Evolutionary conservation across 2,888 invertebrate genomes (phyloP).

Genomic region (Drosophila eohydei): DNA sequence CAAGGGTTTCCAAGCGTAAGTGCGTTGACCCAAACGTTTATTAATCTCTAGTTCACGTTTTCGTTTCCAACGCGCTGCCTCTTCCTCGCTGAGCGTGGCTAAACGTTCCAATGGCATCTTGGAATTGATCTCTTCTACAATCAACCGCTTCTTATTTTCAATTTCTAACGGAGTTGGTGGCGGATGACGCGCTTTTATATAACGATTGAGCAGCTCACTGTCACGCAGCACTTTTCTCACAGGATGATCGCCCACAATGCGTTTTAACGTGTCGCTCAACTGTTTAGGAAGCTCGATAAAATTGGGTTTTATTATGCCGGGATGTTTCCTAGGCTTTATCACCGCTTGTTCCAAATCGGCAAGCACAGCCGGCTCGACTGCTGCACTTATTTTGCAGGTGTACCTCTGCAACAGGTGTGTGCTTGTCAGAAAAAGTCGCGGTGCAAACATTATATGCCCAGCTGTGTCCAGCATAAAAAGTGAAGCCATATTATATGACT

Average conservation of each 20-base stretch:
- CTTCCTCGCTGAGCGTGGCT: slow-evolving; percentile 82
- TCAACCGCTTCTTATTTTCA: slow-evolving; percentile 69
- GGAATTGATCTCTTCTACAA: slow-evolving; percentile 74
- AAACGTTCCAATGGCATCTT: slow-evolving; percentile 68
- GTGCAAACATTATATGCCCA: slow-evolving; percentile 21
- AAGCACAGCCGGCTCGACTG: slow-evolving; percentile 66
- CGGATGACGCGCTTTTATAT: slow-evolving; percentile 87
- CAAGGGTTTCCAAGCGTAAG: slow-evolving; percentile 91
- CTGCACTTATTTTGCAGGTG: slow-evolving; percentile 81
- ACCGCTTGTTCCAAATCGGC: slow-evolving; percentile 72
- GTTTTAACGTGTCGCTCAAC: slow-evolving; percentile 87
- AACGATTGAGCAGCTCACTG: slow-evolving; percentile 86
- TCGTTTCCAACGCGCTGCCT: slow-evolving; percentile 84
- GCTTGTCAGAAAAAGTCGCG: slow-evolving; percentile 33
- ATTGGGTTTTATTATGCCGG: slow-evolving; percentile 88
- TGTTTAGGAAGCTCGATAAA: slow-evolving; percentile 87
- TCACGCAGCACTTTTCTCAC: slow-evolving; percentile 86
- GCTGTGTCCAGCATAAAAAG: slow-evolving; percentile 28
- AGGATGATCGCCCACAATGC: slow-evolving; percentile 87
- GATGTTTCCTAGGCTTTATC: slow-evolving; percentile 89
- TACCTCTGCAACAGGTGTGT: slow-evolving; percentile 51
- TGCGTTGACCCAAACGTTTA: slow-evolving; percentile 86
- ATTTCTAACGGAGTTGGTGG: slow-evolving; percentile 87
- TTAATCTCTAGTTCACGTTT: slow-evolving; percentile 86
- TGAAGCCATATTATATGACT: slow-evolving; percentile 27